These are phyloP conservation scores for Cotesia vestalis DNA, from an alignment of 1,140 invertebrate species.

Conservation along the genomic window DNA sequence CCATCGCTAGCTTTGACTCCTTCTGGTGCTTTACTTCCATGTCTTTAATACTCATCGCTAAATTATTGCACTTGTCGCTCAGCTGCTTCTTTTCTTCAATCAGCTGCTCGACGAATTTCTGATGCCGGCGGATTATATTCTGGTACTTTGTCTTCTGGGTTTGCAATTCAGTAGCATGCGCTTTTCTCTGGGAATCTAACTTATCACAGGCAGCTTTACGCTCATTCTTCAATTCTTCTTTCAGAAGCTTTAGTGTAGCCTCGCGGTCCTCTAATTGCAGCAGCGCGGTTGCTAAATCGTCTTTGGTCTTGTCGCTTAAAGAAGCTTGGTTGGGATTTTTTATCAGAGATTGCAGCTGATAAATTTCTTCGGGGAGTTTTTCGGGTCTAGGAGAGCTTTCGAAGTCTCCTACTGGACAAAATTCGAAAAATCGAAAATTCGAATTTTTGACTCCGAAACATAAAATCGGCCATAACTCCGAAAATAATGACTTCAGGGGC, in stretches of 20 bases:
- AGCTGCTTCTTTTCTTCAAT: constrained; percentile 74
- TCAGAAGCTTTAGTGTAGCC: constrained; percentile 56
- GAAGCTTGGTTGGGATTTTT: constrained; percentile 28
- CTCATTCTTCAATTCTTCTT: constrained; percentile 60
- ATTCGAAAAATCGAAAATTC: no score
- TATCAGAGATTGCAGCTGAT: not conserved
- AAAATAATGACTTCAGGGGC: no score
- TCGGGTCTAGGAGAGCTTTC: not conserved
- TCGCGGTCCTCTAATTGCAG: constrained; percentile 64
- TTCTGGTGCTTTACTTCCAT: constrained; percentile 67
- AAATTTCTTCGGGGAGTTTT: not conserved
- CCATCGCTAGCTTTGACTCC: constrained; percentile 69
- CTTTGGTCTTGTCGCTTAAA: constrained; percentile 37
- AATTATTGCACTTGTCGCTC: constrained; percentile 72
- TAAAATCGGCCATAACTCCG: no score
- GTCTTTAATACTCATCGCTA: constrained; percentile 66
- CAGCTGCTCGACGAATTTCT: constrained; percentile 76
- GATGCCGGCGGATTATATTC: constrained; percentile 70
- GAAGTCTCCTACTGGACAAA: constrained; percentile 32
- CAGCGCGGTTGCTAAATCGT: constrained; percentile 52
- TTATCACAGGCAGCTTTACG: constrained; percentile 59
- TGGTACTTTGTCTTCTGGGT: constrained; percentile 75
- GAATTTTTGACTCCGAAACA: no score
- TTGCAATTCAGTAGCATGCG: constrained; percentile 58
- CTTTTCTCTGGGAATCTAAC: constrained; percentile 56